A percentile compares a stretch with the other conserved stretches of the same genome.
Conservation (phyloP, 1,140 invertebrate species). For the Drosophila serrata region DNA sequence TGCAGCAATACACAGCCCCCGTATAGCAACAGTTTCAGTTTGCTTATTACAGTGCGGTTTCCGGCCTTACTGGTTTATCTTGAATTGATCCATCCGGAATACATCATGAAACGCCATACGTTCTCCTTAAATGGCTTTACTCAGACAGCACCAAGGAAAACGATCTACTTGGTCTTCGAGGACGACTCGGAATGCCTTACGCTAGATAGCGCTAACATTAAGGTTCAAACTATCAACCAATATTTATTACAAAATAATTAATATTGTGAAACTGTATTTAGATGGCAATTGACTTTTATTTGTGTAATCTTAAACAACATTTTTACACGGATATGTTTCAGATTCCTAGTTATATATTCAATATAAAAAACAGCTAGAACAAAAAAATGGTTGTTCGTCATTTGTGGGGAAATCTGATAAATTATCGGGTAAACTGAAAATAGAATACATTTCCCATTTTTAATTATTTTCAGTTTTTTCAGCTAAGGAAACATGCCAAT, state of each 20-base stretch:
- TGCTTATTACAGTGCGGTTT: constrained; percentile 68
- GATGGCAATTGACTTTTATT: background rate
- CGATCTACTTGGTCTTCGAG: constrained; percentile 64
- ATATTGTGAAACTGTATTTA: background rate
- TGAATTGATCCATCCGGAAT: constrained; percentile 62
- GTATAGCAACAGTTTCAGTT: constrained; percentile 77
- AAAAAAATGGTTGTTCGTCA: too few species aligned
- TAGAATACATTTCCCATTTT: too few species aligned
- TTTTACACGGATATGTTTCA: too few species aligned
- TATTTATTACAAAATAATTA: constrained; percentile 43
- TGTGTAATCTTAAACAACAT: background rate
- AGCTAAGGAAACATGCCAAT: too few species aligned
- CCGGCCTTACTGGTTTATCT: constrained; percentile 80
- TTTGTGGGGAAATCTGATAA: too few species aligned
- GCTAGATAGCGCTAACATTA: constrained; percentile 35
- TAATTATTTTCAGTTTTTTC: too few species aligned
- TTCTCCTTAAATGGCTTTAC: constrained; percentile 85
- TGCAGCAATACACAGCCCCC: constrained; percentile 26
- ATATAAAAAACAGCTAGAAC: too few species aligned
- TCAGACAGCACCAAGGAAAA: constrained; percentile 66
- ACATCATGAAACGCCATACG: constrained; percentile 53
- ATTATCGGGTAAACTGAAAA: too few species aligned
- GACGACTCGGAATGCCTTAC: constrained; percentile 48
- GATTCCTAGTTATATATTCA: too few species aligned
- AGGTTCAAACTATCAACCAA: constrained; percentile 67